phyloP scores from a whole-genome alignment of 2,888 invertebrate genomes.

The Pteria penguin region DNA sequence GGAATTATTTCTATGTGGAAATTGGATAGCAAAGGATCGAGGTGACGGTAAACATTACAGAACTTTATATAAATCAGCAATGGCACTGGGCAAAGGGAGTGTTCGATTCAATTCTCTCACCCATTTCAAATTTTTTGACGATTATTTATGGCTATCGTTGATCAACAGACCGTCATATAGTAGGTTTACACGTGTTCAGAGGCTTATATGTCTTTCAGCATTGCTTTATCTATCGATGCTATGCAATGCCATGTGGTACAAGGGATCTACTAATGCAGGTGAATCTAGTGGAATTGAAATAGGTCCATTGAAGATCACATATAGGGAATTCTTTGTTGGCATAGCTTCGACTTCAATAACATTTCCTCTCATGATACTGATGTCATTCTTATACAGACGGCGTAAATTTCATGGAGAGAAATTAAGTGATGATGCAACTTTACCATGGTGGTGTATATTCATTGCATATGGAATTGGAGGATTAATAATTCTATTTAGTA shows the following conservation, averaged over 20 bases:
- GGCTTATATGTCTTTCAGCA: conserved; percentile 8
- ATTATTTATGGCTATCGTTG: conserved; percentile 43
- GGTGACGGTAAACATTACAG: conserved; percentile 49
- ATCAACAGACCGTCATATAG: conserved; percentile 30
- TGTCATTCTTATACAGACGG: conserved; percentile 23
- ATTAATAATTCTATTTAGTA: not conserved
- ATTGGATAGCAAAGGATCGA: conserved; percentile 42
- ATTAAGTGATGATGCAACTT: not conserved
- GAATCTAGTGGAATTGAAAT: not conserved
- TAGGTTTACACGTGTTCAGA: conserved; percentile 26
- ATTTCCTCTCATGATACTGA: conserved; percentile 1
- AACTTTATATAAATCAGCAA: conserved; percentile 40
- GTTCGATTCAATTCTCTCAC: conserved; percentile 48
- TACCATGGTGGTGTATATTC: conserved; percentile 39
- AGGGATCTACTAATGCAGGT: not conserved
- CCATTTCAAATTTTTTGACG: conserved; percentile 52
- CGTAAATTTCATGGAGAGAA: not conserved
- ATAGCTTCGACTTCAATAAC: conserved; percentile 16
- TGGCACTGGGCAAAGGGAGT: conserved; percentile 25
- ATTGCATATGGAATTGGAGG: conserved; percentile 16
- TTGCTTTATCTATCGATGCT: conserved; percentile 29
- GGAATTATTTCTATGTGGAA: conserved; percentile 22
- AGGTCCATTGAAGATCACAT: conserved; percentile 18
- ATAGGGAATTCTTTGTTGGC: conserved; percentile 29
- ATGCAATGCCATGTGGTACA: conserved; percentile 33